phyloP scores from a whole-genome alignment of 2,797 vertebrate species.

The Neosalanx taihuensis region DNA sequence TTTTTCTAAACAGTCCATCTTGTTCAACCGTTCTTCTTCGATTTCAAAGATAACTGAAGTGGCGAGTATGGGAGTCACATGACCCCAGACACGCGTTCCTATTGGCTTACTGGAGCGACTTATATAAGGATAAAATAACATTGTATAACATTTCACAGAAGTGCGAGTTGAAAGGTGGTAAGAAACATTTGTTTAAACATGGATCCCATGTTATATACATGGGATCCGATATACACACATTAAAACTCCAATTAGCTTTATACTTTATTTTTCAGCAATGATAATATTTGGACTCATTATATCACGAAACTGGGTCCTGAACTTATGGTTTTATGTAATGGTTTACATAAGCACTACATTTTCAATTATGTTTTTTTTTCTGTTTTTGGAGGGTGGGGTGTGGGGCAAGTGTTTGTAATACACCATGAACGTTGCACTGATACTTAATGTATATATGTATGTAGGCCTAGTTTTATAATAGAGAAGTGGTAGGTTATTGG shows the following conservation, averaged over 20 bases:
- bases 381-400: too few species aligned
- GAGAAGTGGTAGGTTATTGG: too few species aligned
- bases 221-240: neutral
- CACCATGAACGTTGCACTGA: neutral
- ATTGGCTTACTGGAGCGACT: conserved; percentile 73
- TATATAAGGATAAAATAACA: conserved; percentile 69
- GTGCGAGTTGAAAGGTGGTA: neutral
- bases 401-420: too few species aligned
- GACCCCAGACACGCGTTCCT: conserved; percentile 29
- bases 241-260: neutral
- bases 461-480: too few species aligned
- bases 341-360: conserved; percentile 63
- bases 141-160: conserved; percentile 71
- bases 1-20: neutral
- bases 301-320: conserved; percentile 7
- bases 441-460: neutral
- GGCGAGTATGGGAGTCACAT: conserved; percentile 47
- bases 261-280: neutral
- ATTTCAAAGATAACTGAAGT: conserved; percentile 27
- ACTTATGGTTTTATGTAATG: conserved; percentile 65
- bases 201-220: neutral
- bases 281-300: neutral
- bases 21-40: conserved; percentile 13
- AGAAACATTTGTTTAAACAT: neutral
- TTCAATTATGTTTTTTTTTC: conserved; percentile 12